Evolutionary conservation across 1,140 invertebrate species (phyloP), one percentile per base, ranked within the genome.

Genomic region (Diorhabda elongata): DNA sequence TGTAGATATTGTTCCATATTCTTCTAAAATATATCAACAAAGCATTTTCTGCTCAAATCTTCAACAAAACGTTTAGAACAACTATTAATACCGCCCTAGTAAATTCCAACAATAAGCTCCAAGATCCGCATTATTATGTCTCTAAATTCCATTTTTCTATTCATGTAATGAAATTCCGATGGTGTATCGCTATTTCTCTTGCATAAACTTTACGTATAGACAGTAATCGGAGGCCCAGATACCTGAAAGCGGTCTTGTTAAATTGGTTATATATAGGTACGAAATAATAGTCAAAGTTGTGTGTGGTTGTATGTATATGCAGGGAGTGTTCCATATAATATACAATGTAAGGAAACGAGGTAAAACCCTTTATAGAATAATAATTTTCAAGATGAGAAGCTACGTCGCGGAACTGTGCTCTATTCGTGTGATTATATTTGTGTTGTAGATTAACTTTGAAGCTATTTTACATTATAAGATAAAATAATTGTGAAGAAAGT

Each of bases 311-410:
- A 52, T 52, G 47, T 52, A 52, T 52, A 52, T 52, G 6, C 47
- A 52, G n/a, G 47, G 47, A 52, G 47, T 52, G n/a, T 52, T 52
- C 47, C 47, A 52, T 52, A 8, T 52, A 52, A 52, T 52, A 52
- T 52, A 52, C 47, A 52, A 52, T 52, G 47, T 52, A 52, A 52
- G 47, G 47, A 52, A 52, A 52, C 47, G 47, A 52, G 47, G 47
- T 52, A n/a, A 52, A 52, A 52, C 47, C 47, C 47, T 52, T 52
- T 52, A 52, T 52, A 52, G 47, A 52, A 52, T 52, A 52, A 52
- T 52, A 52, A 52, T 52, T 8, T 52, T 52, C 47, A n/a, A 8
- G 47, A 52, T 52, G 47, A 52, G 47, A 52, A 8, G 47, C 47
- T 52, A 52, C 47, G 47, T 8, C 47, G 47, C 47, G 47, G 6